Evolutionary conservation across 2,113 vertebrate species (phyloP).

Genomic region (Ursus arctos): DNA sequence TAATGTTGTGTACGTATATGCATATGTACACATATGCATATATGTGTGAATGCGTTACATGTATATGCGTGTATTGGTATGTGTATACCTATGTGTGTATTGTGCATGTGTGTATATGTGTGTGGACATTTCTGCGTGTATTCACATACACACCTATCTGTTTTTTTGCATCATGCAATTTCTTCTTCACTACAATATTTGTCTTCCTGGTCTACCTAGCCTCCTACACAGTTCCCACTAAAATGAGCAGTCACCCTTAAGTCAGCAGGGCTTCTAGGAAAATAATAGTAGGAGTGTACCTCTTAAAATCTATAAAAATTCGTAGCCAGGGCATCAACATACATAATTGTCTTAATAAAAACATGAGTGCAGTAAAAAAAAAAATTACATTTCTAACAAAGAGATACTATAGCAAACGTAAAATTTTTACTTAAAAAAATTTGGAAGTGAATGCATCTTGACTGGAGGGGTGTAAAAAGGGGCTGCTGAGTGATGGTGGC

Average conservation of each 20-base stretch:
- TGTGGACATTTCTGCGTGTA: not conserved
- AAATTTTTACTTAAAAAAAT: constrained; percentile 2
- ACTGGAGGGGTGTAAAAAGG: not conserved
- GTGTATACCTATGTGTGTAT: too few relatives aligned
- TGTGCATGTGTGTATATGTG: too few relatives aligned
- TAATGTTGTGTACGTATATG: too few relatives aligned
- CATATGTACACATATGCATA: not conserved
- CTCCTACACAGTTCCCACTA: constrained; percentile 1
- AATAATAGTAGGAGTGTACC: not conserved
- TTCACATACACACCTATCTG: too few relatives aligned
- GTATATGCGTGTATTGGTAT: not conserved
- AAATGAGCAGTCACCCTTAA: not conserved
- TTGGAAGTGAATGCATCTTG: not conserved
- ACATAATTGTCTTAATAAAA: not conserved
- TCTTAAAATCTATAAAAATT: constrained; percentile 31
- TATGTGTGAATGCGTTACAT: not conserved
- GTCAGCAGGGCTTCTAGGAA: not conserved
- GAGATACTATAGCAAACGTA: not conserved
- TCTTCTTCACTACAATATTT: not conserved
- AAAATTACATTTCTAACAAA: not conserved
- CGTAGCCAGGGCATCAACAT: not conserved
- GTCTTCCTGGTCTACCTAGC: not conserved
- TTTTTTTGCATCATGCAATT: not conserved
- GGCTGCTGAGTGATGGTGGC: not conserved
- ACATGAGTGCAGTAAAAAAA: not conserved